phyloP scores from a whole-genome alignment of 37 sponge, comb jelly and placozoan genomes.

The Cliona cf. orientalis region DNA sequence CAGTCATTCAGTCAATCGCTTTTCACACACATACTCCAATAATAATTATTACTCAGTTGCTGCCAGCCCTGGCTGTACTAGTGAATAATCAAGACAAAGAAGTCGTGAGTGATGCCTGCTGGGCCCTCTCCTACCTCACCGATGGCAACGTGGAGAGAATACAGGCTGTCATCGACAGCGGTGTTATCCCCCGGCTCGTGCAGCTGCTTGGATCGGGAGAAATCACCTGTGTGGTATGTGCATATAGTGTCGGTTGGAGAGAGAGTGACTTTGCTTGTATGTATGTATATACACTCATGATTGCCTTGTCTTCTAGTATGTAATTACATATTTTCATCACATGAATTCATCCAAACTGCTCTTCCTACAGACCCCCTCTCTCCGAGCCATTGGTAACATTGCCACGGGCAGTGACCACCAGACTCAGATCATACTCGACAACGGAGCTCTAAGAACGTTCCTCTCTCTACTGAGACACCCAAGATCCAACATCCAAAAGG shows the following conservation, averaged over 20 bases:
- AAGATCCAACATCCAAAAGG: constrained; percentile 94
- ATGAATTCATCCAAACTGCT: background rate
- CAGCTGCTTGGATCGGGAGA: constrained; percentile 45
- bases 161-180: constrained; percentile 69
- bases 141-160: constrained; percentile 91
- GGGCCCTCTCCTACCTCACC: constrained; percentile 94
- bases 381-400: constrained; percentile 95
- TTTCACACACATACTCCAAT: background rate
- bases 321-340: background rate
- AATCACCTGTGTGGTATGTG: constrained; percentile 47
- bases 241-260: too few relatives aligned
- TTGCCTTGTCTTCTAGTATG: too few relatives aligned
- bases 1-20: background rate
- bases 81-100: constrained; percentile 66
- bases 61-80: constrained; percentile 69
- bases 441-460: constrained; percentile 68
- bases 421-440: constrained; percentile 85
- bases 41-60: constrained; percentile 32
- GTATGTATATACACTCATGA: too few relatives aligned
- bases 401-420: constrained; percentile 96
- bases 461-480: constrained; percentile 70
- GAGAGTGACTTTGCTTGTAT: too few relatives aligned
- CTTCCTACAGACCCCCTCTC: constrained; percentile 73
- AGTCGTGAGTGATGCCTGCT: constrained; percentile 91
- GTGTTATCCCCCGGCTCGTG: constrained; percentile 58